phyloP scores from a whole-genome alignment of 1,140 invertebrate genomes.

The Drosophila oshimai region DNA sequence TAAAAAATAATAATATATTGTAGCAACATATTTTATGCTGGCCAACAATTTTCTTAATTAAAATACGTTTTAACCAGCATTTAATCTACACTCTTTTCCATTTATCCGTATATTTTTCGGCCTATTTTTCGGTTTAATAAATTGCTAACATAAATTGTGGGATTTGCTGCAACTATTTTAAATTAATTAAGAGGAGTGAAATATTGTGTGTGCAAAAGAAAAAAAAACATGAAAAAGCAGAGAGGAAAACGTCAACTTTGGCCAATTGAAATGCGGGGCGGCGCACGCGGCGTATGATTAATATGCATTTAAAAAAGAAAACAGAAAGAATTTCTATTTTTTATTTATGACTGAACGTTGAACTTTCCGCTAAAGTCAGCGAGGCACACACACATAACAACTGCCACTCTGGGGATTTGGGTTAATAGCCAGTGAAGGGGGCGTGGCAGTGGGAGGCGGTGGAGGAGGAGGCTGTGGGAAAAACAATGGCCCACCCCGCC shows the following conservation, averaged over 20 bases:
- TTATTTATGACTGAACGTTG: conserved; percentile 74
- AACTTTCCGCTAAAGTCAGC: conserved; percentile 73
- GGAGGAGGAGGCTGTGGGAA: conserved; percentile 1
- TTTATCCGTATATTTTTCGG: background rate
- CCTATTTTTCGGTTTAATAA: conserved; percentile 49
- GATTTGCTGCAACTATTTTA: conserved; percentile 34
- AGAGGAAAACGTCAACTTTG: conserved; percentile 41
- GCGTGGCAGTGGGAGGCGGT: background rate
- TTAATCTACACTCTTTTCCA: conserved; percentile 19
- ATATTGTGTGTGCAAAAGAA: conserved; percentile 30
- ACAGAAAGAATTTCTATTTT: conserved; percentile 44
- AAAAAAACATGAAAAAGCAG: background rate
- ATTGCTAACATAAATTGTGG: conserved; percentile 49
- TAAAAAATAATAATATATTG: background rate
- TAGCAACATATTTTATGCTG: background rate
- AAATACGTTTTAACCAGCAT: conserved; percentile 29
- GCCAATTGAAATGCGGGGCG: conserved; percentile 68
- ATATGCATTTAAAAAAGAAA: conserved; percentile 54
- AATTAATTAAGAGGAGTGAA: conserved; percentile 64
- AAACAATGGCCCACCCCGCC: conserved; percentile 32
- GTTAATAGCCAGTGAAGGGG: conserved; percentile 66
- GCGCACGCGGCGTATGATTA: conserved; percentile 67
- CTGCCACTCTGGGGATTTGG: conserved; percentile 73
- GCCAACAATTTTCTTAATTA: conserved; percentile 35
- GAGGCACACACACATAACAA: conserved; percentile 49